Evolutionary conservation across 2,797 vertebrate species (phyloP).

Genomic region (Tenualosa thibaudeaui): DNA sequence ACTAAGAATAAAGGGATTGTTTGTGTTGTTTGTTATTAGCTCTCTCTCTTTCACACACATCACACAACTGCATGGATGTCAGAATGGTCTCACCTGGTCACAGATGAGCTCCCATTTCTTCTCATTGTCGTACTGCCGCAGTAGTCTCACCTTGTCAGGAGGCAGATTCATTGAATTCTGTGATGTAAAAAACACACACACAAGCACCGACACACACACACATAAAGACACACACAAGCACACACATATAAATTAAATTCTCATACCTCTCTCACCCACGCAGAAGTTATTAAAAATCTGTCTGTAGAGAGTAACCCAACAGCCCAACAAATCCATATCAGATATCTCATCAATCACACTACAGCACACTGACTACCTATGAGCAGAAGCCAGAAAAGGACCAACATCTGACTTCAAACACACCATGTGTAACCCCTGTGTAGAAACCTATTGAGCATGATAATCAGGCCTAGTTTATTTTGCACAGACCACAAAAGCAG

Average conservation of each 20-base stretch:
- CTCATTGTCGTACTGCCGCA: conserved; percentile 96
- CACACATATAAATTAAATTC: background rate
- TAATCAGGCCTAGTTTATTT: background rate
- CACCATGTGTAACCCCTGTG: background rate
- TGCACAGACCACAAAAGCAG: background rate
- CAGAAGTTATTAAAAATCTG: background rate
- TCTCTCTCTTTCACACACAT: background rate
- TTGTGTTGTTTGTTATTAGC: background rate
- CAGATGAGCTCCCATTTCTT: conserved; percentile 99
- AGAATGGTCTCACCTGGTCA: conserved; percentile 83
- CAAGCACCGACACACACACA: background rate
- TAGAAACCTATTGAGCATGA: background rate
- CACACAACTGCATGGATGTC: background rate
- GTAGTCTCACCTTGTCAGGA: conserved; percentile 92
- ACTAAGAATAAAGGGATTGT: background rate
- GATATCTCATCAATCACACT: background rate
- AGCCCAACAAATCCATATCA: background rate
- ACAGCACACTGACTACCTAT: background rate
- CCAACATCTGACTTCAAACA: background rate
- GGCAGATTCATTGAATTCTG: conserved; percentile 98
- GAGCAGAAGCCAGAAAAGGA: background rate
- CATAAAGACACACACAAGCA: background rate
- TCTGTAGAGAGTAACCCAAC: background rate
- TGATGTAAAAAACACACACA: background rate
- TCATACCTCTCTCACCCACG: background rate